phyloP scores from a whole-genome alignment of 1,140 invertebrate species.

The Drosophila arizonae region DNA sequence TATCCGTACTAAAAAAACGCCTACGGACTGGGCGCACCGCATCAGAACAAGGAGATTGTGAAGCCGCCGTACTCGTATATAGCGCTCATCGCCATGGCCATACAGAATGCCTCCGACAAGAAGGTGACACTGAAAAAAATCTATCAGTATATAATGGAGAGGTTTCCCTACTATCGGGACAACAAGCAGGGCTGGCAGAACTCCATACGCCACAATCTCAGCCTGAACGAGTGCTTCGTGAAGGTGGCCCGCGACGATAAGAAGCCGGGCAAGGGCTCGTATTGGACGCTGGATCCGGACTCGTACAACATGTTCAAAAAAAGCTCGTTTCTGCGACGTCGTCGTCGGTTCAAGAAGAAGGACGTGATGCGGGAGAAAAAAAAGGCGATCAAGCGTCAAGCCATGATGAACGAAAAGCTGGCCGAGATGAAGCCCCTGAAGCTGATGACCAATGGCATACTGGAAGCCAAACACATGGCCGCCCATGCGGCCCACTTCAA shows the following conservation, averaged over 20 bases:
- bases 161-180: slow-evolving; percentile 98
- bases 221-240: slow-evolving; percentile 99
- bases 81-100: slow-evolving; percentile 99
- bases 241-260: slow-evolving; percentile 96
- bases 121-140: slow-evolving; percentile 98
- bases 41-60: slow-evolving; percentile 93
- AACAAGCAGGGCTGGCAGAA: slow-evolving; percentile 98
- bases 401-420: slow-evolving; percentile 82
- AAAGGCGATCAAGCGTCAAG: slow-evolving; percentile 90
- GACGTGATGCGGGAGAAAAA: slow-evolving; percentile 94
- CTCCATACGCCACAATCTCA: slow-evolving; percentile 97
- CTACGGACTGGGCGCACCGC: slow-evolving; percentile 85
- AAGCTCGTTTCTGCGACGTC: slow-evolving; percentile 95
- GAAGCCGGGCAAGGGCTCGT: slow-evolving; percentile 97
- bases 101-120: slow-evolving; percentile 95
- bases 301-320: slow-evolving; percentile 99
- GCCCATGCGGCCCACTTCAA: slow-evolving; percentile 76
- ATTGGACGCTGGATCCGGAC: slow-evolving; percentile 98
- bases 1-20: slow-evolving; percentile 86
- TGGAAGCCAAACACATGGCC: slow-evolving; percentile 80
- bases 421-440: slow-evolving; percentile 82
- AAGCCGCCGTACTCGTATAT: slow-evolving; percentile 99
- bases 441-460: slow-evolving; percentile 79
- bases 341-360: slow-evolving; percentile 98
- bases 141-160: slow-evolving; percentile 99